A percentile compares a stretch with the other conserved stretches of the same genome.
Conservation (phyloP, 2,113 vertebrate genomes). For the Chunga burmeisteri region DNA sequence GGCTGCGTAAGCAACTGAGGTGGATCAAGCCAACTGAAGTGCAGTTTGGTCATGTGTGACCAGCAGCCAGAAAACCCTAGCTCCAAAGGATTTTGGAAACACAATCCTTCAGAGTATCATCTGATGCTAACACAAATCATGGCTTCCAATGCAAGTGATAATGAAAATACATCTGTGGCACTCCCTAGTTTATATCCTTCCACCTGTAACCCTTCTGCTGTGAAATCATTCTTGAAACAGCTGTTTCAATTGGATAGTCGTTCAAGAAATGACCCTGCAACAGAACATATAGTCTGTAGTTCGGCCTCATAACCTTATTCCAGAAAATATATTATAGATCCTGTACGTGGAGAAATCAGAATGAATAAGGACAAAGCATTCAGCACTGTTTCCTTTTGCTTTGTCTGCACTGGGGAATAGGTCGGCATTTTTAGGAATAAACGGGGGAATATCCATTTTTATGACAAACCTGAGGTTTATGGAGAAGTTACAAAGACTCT, state of each 20-base stretch:
- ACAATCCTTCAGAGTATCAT: not conserved
- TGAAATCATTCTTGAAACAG: not conserved
- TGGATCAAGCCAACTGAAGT: not conserved
- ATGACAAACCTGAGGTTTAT: not conserved
- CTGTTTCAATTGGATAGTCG: not conserved
- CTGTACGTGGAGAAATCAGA: not conserved
- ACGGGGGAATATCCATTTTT: not conserved
- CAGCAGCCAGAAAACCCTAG: not conserved
- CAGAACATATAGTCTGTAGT: not conserved
- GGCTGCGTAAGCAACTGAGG: not conserved
- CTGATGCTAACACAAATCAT: not conserved
- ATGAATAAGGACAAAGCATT: not conserved
- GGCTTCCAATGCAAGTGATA: not conserved
- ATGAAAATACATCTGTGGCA: not conserved
- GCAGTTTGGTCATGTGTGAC: not conserved
- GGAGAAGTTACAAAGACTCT: not conserved
- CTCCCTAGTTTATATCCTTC: not conserved
- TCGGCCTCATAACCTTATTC: not conserved
- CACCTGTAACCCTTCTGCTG: not conserved
- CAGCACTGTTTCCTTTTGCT: not conserved
- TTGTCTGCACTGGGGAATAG: not conserved
- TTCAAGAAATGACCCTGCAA: not conserved
- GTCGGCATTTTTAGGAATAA: not conserved
- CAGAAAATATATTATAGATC: not conserved
- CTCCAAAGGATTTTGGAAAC: not conserved